phyloP scores from a whole-genome alignment of 1,140 invertebrate genomes.

The Cydia splendana region DNA sequence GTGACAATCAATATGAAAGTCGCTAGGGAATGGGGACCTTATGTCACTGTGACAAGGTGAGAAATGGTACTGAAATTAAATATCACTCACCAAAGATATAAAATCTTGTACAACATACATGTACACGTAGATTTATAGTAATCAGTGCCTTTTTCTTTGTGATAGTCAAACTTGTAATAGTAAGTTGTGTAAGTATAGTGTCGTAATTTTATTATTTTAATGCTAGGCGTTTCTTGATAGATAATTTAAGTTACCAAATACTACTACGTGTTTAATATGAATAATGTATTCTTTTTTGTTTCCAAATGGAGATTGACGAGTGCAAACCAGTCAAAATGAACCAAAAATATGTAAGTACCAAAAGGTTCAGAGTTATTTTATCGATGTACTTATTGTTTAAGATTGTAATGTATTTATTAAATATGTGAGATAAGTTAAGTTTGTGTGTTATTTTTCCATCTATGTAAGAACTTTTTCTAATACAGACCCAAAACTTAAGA shows the following conservation, averaged over 20 bases:
- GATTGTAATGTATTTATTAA: conserved; percentile 30
- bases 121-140: background rate
- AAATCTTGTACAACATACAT: background rate
- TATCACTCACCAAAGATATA: background rate
- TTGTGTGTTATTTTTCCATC: background rate
- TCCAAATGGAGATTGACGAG: conserved; percentile 38
- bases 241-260: conserved; percentile 43
- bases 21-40: too few species aligned
- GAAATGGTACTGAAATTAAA: too few species aligned
- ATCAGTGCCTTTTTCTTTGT: conserved; percentile 37
- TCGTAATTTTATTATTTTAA: conserved; percentile 6
- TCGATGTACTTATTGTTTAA: conserved; percentile 20
- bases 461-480: background rate
- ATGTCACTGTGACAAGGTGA: too few species aligned
- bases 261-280: conserved; percentile 26
- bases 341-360: conserved; percentile 49
- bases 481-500: too few species aligned
- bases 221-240: conserved; percentile 25
- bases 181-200: conserved; percentile 22
- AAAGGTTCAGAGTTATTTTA: conserved; percentile 42
- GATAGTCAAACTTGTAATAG: conserved; percentile 30
- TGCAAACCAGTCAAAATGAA: conserved; percentile 45
- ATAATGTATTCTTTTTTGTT: conserved; percentile 40
- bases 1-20: too few species aligned
- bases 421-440: background rate